Conservation (phyloP, 2,113 vertebrate species). For the Oceanites oceanicus region DNA sequence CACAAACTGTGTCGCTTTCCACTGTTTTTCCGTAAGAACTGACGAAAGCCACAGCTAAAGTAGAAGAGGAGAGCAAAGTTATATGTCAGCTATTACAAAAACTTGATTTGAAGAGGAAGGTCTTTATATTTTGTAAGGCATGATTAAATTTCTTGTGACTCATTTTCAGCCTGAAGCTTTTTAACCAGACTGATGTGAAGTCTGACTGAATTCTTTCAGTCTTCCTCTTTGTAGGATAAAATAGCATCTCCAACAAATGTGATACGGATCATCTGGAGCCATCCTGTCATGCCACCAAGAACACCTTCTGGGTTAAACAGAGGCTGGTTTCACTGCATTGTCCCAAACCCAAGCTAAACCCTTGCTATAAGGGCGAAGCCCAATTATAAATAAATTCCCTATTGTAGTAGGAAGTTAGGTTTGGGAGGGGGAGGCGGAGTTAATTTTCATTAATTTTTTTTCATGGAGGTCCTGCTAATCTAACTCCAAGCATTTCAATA, state of each 20-base stretch:
- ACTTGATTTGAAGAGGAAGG: neutral
- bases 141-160: neutral
- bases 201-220: neutral
- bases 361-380: neutral
- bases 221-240: neutral
- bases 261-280: neutral
- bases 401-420: neutral
- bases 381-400: neutral
- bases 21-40: neutral
- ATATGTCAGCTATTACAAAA: neutral
- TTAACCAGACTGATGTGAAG: neutral
- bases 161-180: slow-evolving; percentile 9
- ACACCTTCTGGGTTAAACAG: neutral
- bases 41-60: neutral
- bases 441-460: neutral
- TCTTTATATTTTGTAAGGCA: neutral
- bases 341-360: neutral
- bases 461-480: neutral
- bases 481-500: neutral
- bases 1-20: neutral
- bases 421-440: neutral
- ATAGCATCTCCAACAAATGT: neutral
- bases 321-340: neutral
- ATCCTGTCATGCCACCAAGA: neutral
- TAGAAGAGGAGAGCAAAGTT: neutral